These are phyloP conservation scores for Caenorhabditis macrosperma DNA, from an alignment of 2,888 invertebrate genomes.

Conservation along the genomic window DNA sequence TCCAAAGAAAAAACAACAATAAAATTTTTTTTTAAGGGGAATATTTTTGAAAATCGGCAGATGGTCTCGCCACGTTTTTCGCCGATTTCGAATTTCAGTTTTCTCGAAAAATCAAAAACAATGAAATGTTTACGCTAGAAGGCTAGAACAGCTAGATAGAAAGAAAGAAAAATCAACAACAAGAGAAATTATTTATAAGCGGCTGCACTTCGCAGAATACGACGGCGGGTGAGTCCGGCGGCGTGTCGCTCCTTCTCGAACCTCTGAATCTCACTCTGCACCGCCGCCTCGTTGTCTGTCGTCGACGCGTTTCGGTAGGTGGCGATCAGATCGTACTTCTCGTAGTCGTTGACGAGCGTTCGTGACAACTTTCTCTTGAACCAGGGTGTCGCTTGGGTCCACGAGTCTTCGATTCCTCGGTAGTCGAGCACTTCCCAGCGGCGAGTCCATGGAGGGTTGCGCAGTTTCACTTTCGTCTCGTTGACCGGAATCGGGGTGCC, in stretches of 20 bases:
- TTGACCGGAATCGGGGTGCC: constrained; percentile 89
- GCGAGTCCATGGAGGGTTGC: constrained; percentile 89
- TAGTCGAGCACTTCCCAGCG: constrained; percentile 84
- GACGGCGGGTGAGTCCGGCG: constrained; percentile 72
- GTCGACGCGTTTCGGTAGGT: constrained; percentile 72
- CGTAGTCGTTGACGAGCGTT: constrained; percentile 74
- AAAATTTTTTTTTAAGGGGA: no score
- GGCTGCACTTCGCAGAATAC: constrained; percentile 74
- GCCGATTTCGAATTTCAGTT: no score
- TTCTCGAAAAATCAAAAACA: no score
- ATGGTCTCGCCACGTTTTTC: no score
- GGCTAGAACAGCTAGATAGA: not conserved
- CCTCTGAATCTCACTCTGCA: constrained; percentile 66
- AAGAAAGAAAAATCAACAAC: constrained; percentile 1
- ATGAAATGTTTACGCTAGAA: no score
- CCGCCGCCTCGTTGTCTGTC: constrained; percentile 72
- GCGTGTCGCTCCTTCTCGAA: constrained; percentile 74
- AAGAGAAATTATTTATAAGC: constrained; percentile 51
- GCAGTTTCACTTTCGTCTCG: constrained; percentile 82
- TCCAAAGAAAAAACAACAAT: no score
- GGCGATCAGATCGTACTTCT: constrained; percentile 76
- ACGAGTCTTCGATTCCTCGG: constrained; percentile 77
- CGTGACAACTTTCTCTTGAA: constrained; percentile 76
- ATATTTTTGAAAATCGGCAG: no score
- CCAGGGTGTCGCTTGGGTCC: constrained; percentile 76